A percentile compares a stretch with the other conserved stretches of the same genome.
Conservation (phyloP, 2,888 invertebrate species). For the Ichneumoninae sp. region DNA sequence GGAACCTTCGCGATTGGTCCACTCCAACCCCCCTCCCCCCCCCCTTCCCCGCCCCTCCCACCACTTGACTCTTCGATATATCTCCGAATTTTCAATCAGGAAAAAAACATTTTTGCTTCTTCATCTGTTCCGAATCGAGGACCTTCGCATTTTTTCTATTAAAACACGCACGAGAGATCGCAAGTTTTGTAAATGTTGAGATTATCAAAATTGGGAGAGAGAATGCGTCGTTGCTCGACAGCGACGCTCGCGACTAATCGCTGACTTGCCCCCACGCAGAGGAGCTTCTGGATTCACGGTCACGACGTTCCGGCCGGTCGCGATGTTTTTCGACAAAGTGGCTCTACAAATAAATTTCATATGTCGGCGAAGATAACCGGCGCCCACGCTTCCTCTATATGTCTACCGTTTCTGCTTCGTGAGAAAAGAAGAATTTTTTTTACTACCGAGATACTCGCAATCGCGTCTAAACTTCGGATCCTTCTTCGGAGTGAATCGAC, state of each 20-base stretch:
- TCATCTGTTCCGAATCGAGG: neutral
- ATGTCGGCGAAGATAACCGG: neutral
- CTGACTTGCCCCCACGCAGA: neutral
- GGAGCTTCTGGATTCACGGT: neutral
- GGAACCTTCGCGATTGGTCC: too few relatives aligned
- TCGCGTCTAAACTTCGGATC: too few relatives aligned
- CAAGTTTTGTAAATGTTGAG: neutral
- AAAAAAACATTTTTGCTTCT: neutral
- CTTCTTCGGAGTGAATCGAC: too few relatives aligned
- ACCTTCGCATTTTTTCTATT: neutral
- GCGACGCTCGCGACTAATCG: neutral
- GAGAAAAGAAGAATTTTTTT: neutral
- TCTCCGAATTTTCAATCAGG: neutral
- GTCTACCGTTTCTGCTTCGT: neutral
- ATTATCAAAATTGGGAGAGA: neutral
- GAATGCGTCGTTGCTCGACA: neutral
- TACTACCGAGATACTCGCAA: neutral
- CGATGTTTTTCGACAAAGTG: neutral
- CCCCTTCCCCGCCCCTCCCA: neutral
- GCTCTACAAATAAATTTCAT: neutral
- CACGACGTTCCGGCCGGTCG: neutral
- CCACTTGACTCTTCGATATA: neutral
- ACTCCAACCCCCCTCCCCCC: too few relatives aligned
- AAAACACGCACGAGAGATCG: neutral
- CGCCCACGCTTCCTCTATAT: neutral